phyloP scores from a whole-genome alignment of 2,888 invertebrate species.

The Trichogramma evanescens region DNA sequence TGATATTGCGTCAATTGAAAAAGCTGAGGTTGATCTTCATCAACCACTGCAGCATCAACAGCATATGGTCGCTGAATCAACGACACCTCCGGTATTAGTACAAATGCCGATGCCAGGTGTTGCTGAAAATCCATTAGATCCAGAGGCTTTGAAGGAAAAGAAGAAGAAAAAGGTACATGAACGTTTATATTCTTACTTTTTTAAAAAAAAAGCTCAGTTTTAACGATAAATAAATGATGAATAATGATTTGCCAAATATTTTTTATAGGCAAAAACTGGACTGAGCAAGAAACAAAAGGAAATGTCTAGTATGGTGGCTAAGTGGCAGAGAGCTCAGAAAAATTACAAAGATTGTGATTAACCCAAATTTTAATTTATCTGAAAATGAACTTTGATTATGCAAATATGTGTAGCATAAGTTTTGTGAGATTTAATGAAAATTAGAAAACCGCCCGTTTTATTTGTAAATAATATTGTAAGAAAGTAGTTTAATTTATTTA shows the following conservation, averaged over 20 bases:
- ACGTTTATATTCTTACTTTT: neutral
- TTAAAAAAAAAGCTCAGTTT: neutral
- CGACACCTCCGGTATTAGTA: neutral
- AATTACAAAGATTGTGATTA: slow-evolving; percentile 36
- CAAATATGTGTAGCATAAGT: too few species aligned
- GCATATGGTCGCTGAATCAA: slow-evolving; percentile 18
- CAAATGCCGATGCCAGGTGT: slow-evolving; percentile 5
- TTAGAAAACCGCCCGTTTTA: too few species aligned
- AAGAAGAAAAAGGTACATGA: slow-evolving; percentile 45
- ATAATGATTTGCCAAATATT: neutral
- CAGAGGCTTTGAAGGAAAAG: slow-evolving; percentile 41
- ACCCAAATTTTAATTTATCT: neutral
- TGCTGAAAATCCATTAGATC: slow-evolving; percentile 2
- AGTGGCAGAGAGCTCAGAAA: slow-evolving; percentile 65
- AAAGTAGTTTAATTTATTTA: too few species aligned
- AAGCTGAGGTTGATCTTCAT: slow-evolving; percentile 26
- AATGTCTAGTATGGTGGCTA: slow-evolving; percentile 62
- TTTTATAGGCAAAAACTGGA: slow-evolving; percentile 54
- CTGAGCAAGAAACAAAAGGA: slow-evolving; percentile 63
- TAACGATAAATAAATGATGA: too few species aligned
- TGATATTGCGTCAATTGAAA: slow-evolving; percentile 54
- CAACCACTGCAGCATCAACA: neutral
- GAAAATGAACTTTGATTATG: too few species aligned
- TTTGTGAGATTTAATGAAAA: too few species aligned
- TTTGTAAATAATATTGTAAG: too few species aligned